Base-by-base conservation (phyloP, 2,888 invertebrate species). In the Esperia sulphurella region DNA sequence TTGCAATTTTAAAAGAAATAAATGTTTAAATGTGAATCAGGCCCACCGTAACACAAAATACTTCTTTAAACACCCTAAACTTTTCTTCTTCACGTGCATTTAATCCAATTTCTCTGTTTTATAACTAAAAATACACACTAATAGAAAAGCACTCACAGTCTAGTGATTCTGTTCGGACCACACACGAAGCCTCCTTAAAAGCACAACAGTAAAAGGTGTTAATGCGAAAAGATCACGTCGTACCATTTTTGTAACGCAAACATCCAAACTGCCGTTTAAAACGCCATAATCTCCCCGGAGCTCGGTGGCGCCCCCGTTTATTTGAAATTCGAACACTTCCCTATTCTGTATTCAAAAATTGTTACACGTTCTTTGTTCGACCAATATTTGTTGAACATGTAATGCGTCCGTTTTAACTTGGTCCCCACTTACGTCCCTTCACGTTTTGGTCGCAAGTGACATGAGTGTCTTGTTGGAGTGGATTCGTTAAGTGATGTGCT, bases 191-290 rank as follows among this genome's bases (percentile, higher is more conserved):
- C 59, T 68, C 65, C 69, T 71, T 79, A 77, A 78, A 80, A 82
- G 77, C 71, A 72, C 73, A 72, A 76, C 81, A 86, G 81, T 88
- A 84, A 87, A 88, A 87, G 85, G 88, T 83, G 88, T 74, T 88
- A 88, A 88, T 71, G 75, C 77, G 76, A 81, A 87, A 84, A 76
- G 75, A 78, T 68, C 75, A 81, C 77, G 78, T 65, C 59, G 75
- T 75, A 70, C 81, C 82, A 80, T 84, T 83, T 83, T 83, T 80
- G 73, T 71, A 83, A 79, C 64, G 66, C 72, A 83, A 87, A 86
- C 77, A 84, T 58, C 66, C 63, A 59, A 69, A 71, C 68, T 71
- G 72, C 75, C 71, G 69, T 71, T 79, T 78, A 82, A 76, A 47
- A 77, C 71, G 72, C 83, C 70, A 82, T 88, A 87, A 88, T 87